Base-by-base conservation (phyloP, 2,113 vertebrate genomes). In the Glareola pratincola region DNA sequence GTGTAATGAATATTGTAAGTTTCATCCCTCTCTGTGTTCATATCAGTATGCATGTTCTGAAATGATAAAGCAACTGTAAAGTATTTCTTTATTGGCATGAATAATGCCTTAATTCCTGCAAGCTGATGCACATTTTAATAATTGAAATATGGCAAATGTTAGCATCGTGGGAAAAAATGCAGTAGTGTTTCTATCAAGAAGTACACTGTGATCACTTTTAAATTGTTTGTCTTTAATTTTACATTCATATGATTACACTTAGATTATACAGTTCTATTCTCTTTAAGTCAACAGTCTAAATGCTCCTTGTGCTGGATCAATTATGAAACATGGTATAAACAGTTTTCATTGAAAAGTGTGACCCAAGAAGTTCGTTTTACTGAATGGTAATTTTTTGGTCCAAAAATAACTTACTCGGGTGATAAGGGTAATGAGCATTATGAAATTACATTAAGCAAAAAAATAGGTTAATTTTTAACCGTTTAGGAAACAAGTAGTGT, bases 1-100 rank as follows among this genome's bases (percentile, higher is more conserved):
- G 99, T 68, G 99, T 99, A 95, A 99, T 99, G 99, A 99, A 99
- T 98, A 99, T 99, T 99, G 99, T 99, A 99, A 99, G 99, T 99
- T 99, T 99, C 98, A 99, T 98, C 98, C 98, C 98, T 97, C 95
- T 98, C 73, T 83, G 85, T 91, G 85, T 88, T 96, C 7, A 1
- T 79, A 73, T 59, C 67, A 71, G 13, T 34, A 43, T 26, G 2
- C 24, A 5, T 36, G 23, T 73, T 4, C 32, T 54, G 50, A 77
- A 69, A 59, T 56, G 7, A 53, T 78, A 53, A 75, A 37, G 34
- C 21, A 37, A n/a, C n/a, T 81, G 34, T n/a, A 1, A 21, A 62
- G 19, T 45, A 53, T 54, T 96, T 91, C 9, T 87, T 75, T 84
- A 34, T 39, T 59, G 43, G 6, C 27, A 37, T 45, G 48, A 77